phyloP scores from a whole-genome alignment of 2,888 invertebrate genomes.

The Anagyrus pseudococci region DNA sequence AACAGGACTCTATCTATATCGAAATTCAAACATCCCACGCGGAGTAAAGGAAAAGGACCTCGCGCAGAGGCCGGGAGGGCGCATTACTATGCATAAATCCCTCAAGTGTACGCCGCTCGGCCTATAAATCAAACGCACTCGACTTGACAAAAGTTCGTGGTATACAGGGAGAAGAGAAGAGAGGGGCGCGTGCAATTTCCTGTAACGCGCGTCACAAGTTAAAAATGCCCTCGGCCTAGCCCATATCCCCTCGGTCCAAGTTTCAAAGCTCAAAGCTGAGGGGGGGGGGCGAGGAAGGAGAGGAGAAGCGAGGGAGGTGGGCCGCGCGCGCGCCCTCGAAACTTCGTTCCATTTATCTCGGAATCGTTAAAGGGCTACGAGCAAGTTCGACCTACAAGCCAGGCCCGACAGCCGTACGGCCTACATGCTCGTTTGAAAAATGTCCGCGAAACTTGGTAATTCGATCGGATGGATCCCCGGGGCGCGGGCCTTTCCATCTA shows the following conservation, averaged over 20 bases:
- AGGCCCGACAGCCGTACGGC: conserved; percentile 2
- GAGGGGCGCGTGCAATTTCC: conserved; percentile 13
- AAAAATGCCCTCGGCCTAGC: conserved; percentile 35
- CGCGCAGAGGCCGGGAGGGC: too few species aligned
- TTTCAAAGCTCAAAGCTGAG: background rate
- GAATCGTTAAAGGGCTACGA: conserved; percentile 28
- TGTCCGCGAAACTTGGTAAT: conserved; percentile 36
- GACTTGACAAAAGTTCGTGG: conserved; percentile 33
- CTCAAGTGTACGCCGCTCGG: background rate
- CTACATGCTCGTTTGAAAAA: conserved; percentile 24
- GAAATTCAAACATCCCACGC: too few species aligned
- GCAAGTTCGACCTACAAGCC: background rate
- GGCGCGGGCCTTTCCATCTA: too few species aligned
- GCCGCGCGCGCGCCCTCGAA: conserved; percentile 16
- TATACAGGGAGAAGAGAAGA: too few species aligned
- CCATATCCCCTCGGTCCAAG: conserved; percentile 19
- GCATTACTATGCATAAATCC: conserved; percentile 11
- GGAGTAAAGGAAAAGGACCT: too few species aligned
- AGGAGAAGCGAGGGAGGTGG: background rate
- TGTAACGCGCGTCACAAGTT: conserved; percentile 29
- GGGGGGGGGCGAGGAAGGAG: background rate
- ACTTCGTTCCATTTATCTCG: conserved; percentile 35
- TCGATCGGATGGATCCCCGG: conserved; percentile 32
- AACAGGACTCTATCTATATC: too few species aligned
- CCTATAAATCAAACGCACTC: conserved; percentile 28